Base-by-base conservation (phyloP, 2,797 vertebrate genomes). In the Adelosebastes latens region DNA sequence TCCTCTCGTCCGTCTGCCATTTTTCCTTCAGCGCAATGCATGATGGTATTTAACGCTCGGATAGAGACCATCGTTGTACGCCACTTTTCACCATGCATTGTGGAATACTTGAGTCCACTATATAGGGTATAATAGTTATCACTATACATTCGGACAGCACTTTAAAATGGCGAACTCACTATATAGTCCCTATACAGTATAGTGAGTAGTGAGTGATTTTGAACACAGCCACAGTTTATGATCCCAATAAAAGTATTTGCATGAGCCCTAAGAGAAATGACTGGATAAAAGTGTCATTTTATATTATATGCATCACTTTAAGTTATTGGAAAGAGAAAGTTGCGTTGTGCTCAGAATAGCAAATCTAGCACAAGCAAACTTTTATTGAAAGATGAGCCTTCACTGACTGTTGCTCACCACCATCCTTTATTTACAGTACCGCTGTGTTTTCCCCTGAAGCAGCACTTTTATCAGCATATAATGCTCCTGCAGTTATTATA, bases 361-460 rank as follows among this genome's bases (percentile, higher is more conserved):
- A 42, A 8, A 66, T 14, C 0, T 29, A 36, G 32, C 9, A 69
- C n/a, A 61, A 13, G 4, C 24, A 0, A 62, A 77, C 11, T 8
- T 63, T 66, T 65, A 4, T 42, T 31, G 65, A 34, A 24, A 27
- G 32, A n/a, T 27, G 34, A 73, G 46, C 55, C 55, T 42, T 6
- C 49, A 16, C 32, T 58, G 62, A 71, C 20, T 56, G 16, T 20
- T 60, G 18, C 77, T 64, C 27, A 11, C 32, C 59, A 58, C 22
- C 36, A 27, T 55, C 55, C 77, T 5, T 71, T 64, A 25, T 55
- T 65, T 61, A 20, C 9, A 34, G 16, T 18, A 1, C 58, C 59
- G 77, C 68, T 59, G 31, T 63, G 60, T 29, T 88, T 73, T 76
- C 60, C 72, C 34, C 62, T 75, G 66, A 69, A 59, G 61, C 84